Evolutionary conservation across 2,797 vertebrate genomes (phyloP).

Genomic region (Prunella strophiata): DNA sequence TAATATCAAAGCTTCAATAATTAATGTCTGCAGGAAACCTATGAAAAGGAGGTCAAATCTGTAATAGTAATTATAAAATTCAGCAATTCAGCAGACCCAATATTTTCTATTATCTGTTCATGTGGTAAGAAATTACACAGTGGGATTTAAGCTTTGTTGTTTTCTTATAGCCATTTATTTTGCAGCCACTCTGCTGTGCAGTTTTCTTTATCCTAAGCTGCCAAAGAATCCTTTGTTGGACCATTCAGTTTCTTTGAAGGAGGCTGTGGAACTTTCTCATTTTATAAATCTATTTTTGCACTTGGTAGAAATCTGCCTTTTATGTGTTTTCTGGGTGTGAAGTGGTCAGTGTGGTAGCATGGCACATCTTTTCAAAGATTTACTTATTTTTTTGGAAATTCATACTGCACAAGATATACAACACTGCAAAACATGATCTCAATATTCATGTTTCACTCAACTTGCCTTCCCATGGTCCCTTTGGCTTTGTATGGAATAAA

Average conservation of each 20-base stretch:
- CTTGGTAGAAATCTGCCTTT: not conserved
- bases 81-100: not conserved
- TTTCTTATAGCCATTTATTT: slow-evolving; percentile 13
- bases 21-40: slow-evolving; percentile 36
- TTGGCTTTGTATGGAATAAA: not conserved
- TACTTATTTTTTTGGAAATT: not conserved
- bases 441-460: not conserved
- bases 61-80: slow-evolving; percentile 25
- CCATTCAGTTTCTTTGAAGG: not conserved
- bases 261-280: not conserved
- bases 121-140: not conserved
- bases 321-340: not conserved
- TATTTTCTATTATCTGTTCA: slow-evolving; percentile 20
- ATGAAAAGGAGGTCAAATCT: slow-evolving; percentile 27
- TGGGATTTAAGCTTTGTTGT: not conserved
- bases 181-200: not conserved
- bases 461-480: not conserved
- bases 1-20: slow-evolving; percentile 17
- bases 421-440: not conserved
- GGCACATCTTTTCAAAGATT: not conserved
- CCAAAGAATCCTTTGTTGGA: not conserved
- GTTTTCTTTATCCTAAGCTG: slow-evolving; percentile 3
- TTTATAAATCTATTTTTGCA: not conserved
- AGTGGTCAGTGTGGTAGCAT: not conserved
- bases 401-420: not conserved